Conservation (phyloP, 2,113 vertebrate species). For the Stegastes partitus region DNA sequence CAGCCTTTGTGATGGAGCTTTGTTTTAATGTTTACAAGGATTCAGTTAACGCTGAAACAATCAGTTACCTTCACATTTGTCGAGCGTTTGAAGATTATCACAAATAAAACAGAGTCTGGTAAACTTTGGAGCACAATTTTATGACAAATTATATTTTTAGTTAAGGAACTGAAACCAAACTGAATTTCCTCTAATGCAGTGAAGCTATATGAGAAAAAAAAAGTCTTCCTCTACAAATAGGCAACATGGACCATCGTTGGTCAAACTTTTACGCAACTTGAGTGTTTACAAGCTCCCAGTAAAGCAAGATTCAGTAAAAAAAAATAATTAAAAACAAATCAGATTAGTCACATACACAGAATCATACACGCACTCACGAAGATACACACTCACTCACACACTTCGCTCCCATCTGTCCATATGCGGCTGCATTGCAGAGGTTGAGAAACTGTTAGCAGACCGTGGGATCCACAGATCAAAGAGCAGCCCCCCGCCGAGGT, state of each 20-base stretch:
- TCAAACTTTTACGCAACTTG: not conserved
- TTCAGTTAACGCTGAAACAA: conserved; percentile 6
- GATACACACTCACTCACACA: conserved; percentile 18
- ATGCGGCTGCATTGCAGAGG: conserved; percentile 41
- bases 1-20: not conserved
- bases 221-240: not conserved
- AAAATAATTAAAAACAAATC: conserved; percentile 7
- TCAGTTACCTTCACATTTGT: not conserved
- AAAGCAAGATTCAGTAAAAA: not conserved
- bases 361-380: conserved; percentile 17
- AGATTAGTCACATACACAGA: conserved; percentile 26
- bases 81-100: not conserved
- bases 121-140: not conserved
- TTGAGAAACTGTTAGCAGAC: conserved; percentile 57
- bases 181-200: not conserved
- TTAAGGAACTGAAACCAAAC: not conserved
- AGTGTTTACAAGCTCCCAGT: not conserved
- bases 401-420: conserved; percentile 45
- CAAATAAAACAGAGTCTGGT: not conserved
- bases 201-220: not conserved
- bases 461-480: conserved; percentile 79
- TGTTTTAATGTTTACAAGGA: not conserved
- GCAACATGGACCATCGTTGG: not conserved
- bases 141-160: not conserved
- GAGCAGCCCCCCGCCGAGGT: conserved; percentile 45